phyloP scores from a whole-genome alignment of 2,888 invertebrate species.

The Epiblema foenella region DNA sequence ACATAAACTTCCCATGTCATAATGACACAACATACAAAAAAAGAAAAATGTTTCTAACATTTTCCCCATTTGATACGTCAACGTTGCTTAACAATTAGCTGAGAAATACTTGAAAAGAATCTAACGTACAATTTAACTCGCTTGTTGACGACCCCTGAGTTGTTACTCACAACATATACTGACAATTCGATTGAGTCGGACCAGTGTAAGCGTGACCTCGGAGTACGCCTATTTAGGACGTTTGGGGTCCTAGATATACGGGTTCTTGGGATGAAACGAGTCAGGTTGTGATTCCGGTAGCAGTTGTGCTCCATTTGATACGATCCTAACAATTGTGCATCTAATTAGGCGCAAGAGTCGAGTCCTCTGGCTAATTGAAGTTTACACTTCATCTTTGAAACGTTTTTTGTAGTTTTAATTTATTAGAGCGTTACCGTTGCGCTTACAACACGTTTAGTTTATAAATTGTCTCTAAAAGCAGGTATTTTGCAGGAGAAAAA shows the following conservation, averaged over 20 bases:
- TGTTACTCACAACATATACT: neutral
- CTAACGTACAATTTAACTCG: conserved; percentile 30
- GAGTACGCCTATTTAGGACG: neutral
- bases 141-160: conserved; percentile 29
- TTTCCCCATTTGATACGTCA: conserved; percentile 31
- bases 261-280: neutral
- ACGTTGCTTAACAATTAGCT: conserved; percentile 9
- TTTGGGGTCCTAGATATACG: neutral
- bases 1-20: conserved; percentile 7
- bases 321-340: conserved; percentile 32
- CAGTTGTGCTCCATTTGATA: conserved; percentile 34
- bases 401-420: conserved; percentile 24
- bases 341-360: conserved; percentile 37
- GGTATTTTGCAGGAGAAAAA: neutral
- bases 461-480: neutral
- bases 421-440: neutral
- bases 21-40: conserved; percentile 11
- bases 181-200: neutral
- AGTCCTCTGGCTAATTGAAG: conserved; percentile 45
- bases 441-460: neutral
- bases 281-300: neutral
- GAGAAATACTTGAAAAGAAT: conserved; percentile 31
- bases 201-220: neutral
- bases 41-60: neutral
- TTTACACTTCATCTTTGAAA: conserved; percentile 36